phyloP scores from a whole-genome alignment of 2,888 invertebrate genomes.

The Mesorhabditis belari region DNA sequence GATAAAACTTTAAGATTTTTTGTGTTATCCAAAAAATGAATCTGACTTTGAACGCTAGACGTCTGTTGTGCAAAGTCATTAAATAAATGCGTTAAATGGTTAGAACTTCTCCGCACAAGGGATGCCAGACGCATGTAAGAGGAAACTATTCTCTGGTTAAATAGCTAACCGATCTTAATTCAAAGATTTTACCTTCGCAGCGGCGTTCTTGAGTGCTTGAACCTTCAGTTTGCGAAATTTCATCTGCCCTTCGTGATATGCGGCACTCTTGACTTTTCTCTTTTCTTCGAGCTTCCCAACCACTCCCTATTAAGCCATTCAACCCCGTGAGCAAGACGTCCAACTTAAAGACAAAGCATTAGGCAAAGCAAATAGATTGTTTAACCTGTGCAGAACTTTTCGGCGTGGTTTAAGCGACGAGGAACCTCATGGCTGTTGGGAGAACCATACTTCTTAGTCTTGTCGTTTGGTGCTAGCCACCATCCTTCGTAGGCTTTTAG shows the following conservation, averaged over 20 bases:
- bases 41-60: too few species aligned
- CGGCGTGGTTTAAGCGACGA: constrained; percentile 90
- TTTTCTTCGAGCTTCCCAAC: constrained; percentile 90
- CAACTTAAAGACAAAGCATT: constrained; percentile 64
- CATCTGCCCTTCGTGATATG: constrained; percentile 66
- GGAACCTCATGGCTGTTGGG: constrained; percentile 85
- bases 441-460: constrained; percentile 81
- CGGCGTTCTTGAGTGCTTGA: constrained; percentile 9
- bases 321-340: constrained; percentile 91
- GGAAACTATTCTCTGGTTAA: too few species aligned
- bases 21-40: too few species aligned
- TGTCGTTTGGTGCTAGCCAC: constrained; percentile 91
- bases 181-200: neutral
- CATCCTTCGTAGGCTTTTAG: constrained; percentile 92
- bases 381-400: constrained; percentile 68
- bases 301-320: constrained; percentile 98
- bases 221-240: constrained; percentile 59
- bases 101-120: too few species aligned
- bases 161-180: too few species aligned
- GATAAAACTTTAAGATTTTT: too few species aligned
- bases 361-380: too few species aligned
- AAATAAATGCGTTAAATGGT: too few species aligned
- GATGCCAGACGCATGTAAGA: too few species aligned
- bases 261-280: constrained; percentile 78
- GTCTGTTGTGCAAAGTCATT: too few species aligned